phyloP scores from a whole-genome alignment of 2,113 vertebrate genomes.

The Chlamydotis undulata region DNA sequence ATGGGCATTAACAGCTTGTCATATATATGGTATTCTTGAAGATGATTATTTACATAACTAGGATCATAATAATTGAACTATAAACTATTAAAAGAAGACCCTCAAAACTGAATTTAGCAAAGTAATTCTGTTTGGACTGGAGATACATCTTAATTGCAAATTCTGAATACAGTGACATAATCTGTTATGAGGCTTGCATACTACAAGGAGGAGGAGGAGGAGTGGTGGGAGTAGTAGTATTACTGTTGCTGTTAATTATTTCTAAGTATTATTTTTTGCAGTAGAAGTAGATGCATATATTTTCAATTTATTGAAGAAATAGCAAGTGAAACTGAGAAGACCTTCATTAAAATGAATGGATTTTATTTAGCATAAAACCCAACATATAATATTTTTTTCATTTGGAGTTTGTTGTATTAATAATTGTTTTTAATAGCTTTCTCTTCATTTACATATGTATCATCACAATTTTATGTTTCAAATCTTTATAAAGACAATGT shows the following conservation, averaged over 20 bases:
- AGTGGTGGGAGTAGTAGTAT: not conserved
- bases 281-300: not conserved
- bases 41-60: not conserved
- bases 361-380: not conserved
- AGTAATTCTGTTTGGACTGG: not conserved
- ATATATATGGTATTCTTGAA: not conserved
- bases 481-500: not conserved
- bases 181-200: accelerated
- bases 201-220: not conserved
- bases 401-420: not conserved
- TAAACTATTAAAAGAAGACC: not conserved
- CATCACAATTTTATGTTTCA: not conserved
- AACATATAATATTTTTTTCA: not conserved
- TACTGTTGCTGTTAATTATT: not conserved
- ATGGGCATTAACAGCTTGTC: not conserved
- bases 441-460: not conserved
- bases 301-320: not conserved
- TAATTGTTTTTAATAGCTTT: not conserved
- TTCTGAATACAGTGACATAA: not conserved
- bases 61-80: not conserved
- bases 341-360: not conserved
- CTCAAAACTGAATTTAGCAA: not conserved
- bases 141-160: not conserved
- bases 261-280: not conserved
- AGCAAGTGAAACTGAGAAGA: not conserved